phyloP scores from a whole-genome alignment of 2,888 invertebrate genomes.

The Spatulosminthurus flaviceps region DNA sequence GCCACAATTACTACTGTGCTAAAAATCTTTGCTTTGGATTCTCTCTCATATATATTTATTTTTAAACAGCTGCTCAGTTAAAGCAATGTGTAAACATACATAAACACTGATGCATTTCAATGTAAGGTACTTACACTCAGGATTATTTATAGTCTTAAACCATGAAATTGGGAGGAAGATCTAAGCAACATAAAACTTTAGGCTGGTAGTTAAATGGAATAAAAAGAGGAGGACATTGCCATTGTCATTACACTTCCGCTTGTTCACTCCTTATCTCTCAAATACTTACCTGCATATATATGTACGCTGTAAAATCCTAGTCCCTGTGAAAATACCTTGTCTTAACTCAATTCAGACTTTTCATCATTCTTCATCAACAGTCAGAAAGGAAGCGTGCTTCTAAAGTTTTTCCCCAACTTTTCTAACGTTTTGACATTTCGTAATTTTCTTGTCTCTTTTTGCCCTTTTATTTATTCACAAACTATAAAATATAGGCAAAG shows the following conservation, averaged over 20 bases:
- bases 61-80: no score
- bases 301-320: neutral
- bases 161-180: no score
- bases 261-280: neutral
- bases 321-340: neutral
- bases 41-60: no score
- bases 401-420: neutral
- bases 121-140: neutral
- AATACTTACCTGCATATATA: neutral
- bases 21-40: no score
- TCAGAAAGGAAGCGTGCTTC: neutral
- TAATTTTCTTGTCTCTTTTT: neutral
- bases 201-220: neutral
- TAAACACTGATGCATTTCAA: no score
- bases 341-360: neutral
- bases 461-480: neutral
- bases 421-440: neutral
- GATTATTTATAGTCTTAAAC: neutral
- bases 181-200: neutral
- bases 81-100: no score
- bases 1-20: no score
- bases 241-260: constrained; percentile 22
- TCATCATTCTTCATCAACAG: neutral
- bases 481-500: neutral
- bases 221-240: constrained; percentile 19